Conservation (phyloP, 2,113 vertebrate genomes). For the Mastomys coucha region DNA sequence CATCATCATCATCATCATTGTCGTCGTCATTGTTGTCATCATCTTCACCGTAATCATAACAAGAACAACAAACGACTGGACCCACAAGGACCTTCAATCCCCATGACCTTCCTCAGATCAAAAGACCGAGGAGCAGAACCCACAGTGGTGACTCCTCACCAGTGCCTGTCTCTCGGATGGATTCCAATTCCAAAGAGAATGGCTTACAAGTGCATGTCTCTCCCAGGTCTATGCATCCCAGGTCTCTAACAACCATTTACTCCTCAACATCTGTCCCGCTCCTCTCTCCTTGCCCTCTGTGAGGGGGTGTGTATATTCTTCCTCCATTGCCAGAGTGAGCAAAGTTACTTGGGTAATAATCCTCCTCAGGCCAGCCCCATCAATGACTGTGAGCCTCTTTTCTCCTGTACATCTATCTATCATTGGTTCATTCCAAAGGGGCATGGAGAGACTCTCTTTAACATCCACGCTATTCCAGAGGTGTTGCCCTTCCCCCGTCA, state of each 20-base stretch:
- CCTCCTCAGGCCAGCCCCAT: not conserved
- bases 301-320: too few relatives aligned
- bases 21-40: too few relatives aligned
- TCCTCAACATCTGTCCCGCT: too few relatives aligned
- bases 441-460: not conserved
- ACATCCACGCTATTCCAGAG: not conserved
- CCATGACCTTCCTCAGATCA: not conserved
- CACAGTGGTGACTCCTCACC: not conserved
- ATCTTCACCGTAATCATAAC: too few relatives aligned
- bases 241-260: too few relatives aligned
- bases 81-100: not conserved
- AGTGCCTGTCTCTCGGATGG: not conserved
- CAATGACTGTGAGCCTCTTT: not conserved
- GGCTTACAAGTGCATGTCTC: not conserved
- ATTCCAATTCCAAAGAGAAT: not conserved
- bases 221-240: not conserved
- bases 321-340: not conserved
- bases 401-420: not conserved
- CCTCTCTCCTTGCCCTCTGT: too few relatives aligned
- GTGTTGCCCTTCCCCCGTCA: not conserved
- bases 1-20: too few relatives aligned
- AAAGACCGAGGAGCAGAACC: not conserved
- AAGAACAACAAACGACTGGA: not conserved
- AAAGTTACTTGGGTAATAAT: not conserved
- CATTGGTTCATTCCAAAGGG: not conserved